Evolutionary conservation across 2,888 invertebrate genomes (phyloP).

Genomic region (Dinocampus coccinellae): DNA sequence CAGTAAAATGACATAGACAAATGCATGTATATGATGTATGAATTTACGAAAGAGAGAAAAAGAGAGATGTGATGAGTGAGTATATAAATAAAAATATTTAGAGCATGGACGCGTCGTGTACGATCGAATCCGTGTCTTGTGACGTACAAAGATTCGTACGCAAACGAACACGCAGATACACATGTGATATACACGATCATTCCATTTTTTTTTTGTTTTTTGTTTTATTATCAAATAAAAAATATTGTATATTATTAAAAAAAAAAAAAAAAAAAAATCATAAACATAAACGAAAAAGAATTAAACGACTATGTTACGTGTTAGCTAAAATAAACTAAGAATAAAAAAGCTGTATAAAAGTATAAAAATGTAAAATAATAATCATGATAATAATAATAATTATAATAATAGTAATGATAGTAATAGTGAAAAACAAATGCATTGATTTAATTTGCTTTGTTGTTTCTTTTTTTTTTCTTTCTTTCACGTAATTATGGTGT

Average conservation of each 20-base stretch:
- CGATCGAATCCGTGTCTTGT: slow-evolving; percentile 1
- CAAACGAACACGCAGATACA: neutral
- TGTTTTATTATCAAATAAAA: slow-evolving; percentile 33
- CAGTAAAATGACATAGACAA: slow-evolving; percentile 29
- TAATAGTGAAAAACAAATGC: slow-evolving; percentile 40
- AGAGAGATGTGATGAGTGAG: slow-evolving; percentile 18
- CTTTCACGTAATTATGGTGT: slow-evolving; percentile 52
- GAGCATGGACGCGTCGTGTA: slow-evolving; percentile 41
- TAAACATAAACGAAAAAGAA: slow-evolving; percentile 22
- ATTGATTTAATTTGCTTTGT: slow-evolving; percentile 29
- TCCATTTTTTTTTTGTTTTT: slow-evolving; percentile 10
- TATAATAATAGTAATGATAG: slow-evolving; percentile 35
- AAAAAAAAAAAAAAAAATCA: too few relatives aligned
- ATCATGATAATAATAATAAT: slow-evolving; percentile 37
- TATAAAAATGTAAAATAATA: slow-evolving; percentile 43
- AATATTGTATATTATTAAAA: slow-evolving; percentile 34
- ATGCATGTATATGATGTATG: slow-evolving; percentile 41
- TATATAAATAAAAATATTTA: slow-evolving; percentile 42
- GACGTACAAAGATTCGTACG: neutral
- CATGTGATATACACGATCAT: slow-evolving; percentile 23
- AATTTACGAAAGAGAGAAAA: slow-evolving; percentile 28
- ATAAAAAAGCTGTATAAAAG: slow-evolving; percentile 44
- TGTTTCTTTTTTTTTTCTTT: slow-evolving; percentile 43
- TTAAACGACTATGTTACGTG: slow-evolving; percentile 26
- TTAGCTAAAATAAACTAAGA: slow-evolving; percentile 16